phyloP scores from a whole-genome alignment of 2,113 vertebrate species.

The Mus pahari region DNA sequence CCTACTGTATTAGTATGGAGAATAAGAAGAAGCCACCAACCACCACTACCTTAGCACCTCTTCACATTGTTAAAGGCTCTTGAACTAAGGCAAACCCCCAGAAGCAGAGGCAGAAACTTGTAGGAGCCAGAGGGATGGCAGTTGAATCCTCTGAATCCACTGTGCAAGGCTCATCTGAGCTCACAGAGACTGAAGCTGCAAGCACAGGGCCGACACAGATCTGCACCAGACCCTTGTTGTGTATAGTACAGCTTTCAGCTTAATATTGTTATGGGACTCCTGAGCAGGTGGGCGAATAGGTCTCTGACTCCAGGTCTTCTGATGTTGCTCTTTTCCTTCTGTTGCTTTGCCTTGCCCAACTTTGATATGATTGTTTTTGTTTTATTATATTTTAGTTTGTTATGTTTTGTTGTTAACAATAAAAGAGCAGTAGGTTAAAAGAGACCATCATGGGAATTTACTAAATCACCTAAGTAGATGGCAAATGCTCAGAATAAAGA shows the following conservation, averaged over 20 bases:
- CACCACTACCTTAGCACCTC: neutral
- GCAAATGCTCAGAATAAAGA: neutral
- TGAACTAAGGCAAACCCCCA: neutral
- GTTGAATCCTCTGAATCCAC: neutral
- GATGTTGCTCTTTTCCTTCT: neutral
- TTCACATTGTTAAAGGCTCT: neutral
- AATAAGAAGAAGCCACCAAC: neutral
- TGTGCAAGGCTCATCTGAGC: neutral
- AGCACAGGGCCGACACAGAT: neutral
- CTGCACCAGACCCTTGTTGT: neutral
- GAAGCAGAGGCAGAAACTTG: no score
- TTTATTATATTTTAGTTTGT: neutral
- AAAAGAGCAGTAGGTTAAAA: neutral
- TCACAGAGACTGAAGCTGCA: neutral
- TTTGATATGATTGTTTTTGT: neutral
- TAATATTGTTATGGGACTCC: neutral
- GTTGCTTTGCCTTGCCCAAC: neutral
- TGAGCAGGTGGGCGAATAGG: neutral
- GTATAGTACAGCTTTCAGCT: neutral
- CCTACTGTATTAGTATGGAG: neutral
- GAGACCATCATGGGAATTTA: neutral
- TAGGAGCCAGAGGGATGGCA: neutral
- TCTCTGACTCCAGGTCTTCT: neutral
- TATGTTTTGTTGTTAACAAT: neutral
- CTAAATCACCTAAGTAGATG: neutral